Base-by-base conservation (phyloP, 2,113 vertebrate species). In the Baryphthengus martii region DNA sequence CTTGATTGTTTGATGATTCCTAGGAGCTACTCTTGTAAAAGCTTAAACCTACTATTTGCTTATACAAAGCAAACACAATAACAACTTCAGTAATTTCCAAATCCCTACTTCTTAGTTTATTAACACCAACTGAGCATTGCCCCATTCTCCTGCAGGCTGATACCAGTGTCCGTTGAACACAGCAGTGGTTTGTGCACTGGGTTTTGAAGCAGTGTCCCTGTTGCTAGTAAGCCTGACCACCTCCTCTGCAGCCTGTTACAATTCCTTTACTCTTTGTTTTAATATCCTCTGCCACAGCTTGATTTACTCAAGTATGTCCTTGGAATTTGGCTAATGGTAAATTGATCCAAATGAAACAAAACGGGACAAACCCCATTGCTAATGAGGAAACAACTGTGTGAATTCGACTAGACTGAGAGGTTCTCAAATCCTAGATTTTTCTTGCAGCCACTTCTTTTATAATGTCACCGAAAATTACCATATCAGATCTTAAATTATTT, bases 341-440 rank as follows among this genome's bases (percentile, higher is more conserved):
- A 91, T 74, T 59, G 87, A 72, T 78, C 21, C 63, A 84, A 77
- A 77, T n/a, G n/a, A 92, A 90, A 96, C 70, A 56, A 88, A 92
- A 80, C 25, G 59, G 72, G 42, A 92, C 58, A 88, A 86, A 92
- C 2, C 61, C 17, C 28, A 29, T 25, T 66, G 72, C 28, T 94
- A 80, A 40, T 37, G 76, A 71, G 77, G 79, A 55, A 82, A 55
- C 28, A 75, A 33, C 47, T 79, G 23, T n/a, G 15, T 90, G 47
- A 82, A 56, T 88, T 90, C 0, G 0, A 10, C 35, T 70, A 49
- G 21, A 31, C 40, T 44, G 59, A 62, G 8, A 8, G 5, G 6
- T 77, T 94, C 59, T 83, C 73, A 87, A 67, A 67, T 35, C 68
- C 73, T 58, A 2, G 0, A 8, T 52, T 88, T 85, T 88, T 70